phyloP scores from a whole-genome alignment of 2,113 vertebrate species.

The Lophura nycthemera region DNA sequence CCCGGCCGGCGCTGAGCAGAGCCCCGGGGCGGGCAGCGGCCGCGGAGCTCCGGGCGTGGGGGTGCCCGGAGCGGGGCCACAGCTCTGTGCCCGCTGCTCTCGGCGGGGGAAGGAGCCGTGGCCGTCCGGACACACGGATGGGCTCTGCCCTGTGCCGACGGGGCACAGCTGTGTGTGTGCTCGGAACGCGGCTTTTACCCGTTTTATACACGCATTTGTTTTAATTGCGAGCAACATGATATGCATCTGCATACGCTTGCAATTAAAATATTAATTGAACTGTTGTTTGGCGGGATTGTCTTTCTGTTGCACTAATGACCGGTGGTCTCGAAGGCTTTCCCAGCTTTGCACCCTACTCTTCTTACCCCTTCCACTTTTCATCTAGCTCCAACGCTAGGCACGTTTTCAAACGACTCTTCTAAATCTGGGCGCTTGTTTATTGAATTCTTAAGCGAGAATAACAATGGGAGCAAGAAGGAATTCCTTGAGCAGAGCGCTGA shows the following conservation, averaged over 20 bases:
- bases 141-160: neutral
- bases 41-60: neutral
- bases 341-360: neutral
- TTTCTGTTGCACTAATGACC: neutral
- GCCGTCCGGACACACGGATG: neutral
- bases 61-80: neutral
- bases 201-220: neutral
- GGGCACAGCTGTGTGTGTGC: neutral
- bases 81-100: neutral
- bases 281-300: neutral
- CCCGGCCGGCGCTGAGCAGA: neutral
- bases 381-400: neutral
- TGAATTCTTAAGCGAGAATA: neutral
- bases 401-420: neutral
- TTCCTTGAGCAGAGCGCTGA: neutral
- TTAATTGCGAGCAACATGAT: neutral
- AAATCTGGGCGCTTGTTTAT: neutral
- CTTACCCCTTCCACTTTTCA: neutral
- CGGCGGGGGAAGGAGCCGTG: neutral
- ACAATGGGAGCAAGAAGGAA: neutral
- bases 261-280: neutral
- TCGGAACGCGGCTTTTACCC: neutral
- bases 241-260: neutral
- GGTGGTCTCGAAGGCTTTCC: neutral
- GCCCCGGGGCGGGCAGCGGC: too few species aligned